These are phyloP conservation scores for Poeciliopsis presidionis DNA, from an alignment of 2,797 vertebrate genomes.

Conservation along the genomic window DNA sequence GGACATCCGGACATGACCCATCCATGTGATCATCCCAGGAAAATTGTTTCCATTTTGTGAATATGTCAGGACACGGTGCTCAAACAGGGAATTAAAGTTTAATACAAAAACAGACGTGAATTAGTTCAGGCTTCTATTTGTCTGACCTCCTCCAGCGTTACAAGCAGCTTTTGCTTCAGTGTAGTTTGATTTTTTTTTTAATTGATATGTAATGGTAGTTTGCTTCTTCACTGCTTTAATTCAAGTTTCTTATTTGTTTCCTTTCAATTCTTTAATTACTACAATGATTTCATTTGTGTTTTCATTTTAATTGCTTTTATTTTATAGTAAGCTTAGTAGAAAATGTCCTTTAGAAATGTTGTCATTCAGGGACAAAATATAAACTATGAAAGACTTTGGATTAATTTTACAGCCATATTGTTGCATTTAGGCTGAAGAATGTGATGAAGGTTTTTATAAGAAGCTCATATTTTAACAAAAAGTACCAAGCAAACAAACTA, in stretches of 20 bases:
- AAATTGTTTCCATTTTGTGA: neutral
- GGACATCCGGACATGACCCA: no score
- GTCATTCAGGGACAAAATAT: neutral
- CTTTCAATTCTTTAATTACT: no score
- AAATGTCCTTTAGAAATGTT: neutral
- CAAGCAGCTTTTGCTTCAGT: neutral
- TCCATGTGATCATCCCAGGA: neutral
- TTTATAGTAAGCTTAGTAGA: neutral
- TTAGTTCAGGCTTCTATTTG: neutral
- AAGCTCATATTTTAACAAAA: neutral
- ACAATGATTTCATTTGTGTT: neutral
- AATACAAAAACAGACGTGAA: neutral
- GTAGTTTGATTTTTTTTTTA: neutral
- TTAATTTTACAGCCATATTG: neutral
- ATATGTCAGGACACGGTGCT: neutral
- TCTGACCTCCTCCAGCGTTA: neutral
- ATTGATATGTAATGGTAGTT: neutral
- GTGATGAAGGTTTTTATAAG: neutral
- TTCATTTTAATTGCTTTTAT: neutral
- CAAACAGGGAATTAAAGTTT: neutral
- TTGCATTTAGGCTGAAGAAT: neutral
- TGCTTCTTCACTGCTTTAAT: neutral
- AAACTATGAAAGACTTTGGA: neutral
- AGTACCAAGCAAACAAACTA: neutral
- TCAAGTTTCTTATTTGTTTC: neutral